Evolutionary conservation across 2,113 vertebrate genomes (phyloP).

Genomic region (Onychostoma macrolepis): DNA sequence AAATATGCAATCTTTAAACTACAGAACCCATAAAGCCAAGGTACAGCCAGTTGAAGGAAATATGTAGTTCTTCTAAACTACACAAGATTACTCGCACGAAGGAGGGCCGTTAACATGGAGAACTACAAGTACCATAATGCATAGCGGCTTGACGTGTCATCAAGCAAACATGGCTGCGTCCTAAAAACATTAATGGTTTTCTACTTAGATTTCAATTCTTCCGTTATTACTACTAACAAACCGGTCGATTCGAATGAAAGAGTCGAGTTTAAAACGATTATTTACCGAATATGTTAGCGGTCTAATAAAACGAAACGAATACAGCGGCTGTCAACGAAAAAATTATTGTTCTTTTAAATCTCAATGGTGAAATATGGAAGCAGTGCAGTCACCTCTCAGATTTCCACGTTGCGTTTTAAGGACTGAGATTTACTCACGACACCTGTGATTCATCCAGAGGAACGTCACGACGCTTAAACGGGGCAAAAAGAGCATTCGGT

Average conservation of each 20-base stretch:
- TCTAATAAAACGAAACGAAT: neutral
- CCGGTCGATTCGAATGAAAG: neutral
- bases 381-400: neutral
- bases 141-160: slow-evolving; percentile 29
- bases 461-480: neutral
- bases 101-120: neutral
- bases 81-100: neutral
- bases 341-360: neutral
- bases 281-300: neutral
- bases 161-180: slow-evolving; percentile 76
- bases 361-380: slow-evolving; percentile 28
- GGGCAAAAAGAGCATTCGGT: neutral
- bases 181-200: slow-evolving; percentile 60
- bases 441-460: neutral
- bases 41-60: neutral
- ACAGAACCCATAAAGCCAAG: neutral
- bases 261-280: neutral
- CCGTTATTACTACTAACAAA: slow-evolving; percentile 28
- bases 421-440: slow-evolving; percentile 25
- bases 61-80: neutral
- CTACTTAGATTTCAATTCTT: slow-evolving; percentile 68
- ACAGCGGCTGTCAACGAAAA: neutral
- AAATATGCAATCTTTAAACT: neutral
- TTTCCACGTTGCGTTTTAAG: neutral
- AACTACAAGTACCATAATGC: slow-evolving; percentile 76